phyloP scores from a whole-genome alignment of 1,140 invertebrate genomes.

The Phocides pigmalion region DNA sequence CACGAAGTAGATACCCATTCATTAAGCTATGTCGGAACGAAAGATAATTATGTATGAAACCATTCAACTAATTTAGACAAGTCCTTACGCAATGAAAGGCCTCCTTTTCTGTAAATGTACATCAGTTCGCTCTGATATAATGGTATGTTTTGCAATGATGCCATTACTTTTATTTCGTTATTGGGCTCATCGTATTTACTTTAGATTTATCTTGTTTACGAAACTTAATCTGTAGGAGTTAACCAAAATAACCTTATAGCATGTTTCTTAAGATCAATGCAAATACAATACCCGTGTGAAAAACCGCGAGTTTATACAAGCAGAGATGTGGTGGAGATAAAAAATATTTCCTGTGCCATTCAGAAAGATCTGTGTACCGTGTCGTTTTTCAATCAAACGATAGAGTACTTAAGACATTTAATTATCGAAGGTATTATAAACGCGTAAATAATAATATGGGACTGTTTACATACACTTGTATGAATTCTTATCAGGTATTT shows the following conservation, averaged over 20 bases:
- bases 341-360: slow-evolving; percentile 18
- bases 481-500: no score
- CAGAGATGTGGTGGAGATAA: slow-evolving; percentile 3
- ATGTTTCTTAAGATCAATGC: slow-evolving; percentile 27
- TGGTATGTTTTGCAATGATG: slow-evolving; percentile 27
- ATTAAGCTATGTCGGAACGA: slow-evolving; percentile 34
- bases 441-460: no score
- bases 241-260: slow-evolving; percentile 29
- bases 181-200: slow-evolving; percentile 25
- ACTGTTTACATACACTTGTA: no score
- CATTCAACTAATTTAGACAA: slow-evolving; percentile 35
- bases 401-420: not conserved
- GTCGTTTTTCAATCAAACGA: not conserved
- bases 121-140: slow-evolving; percentile 30
- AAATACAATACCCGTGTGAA: slow-evolving; percentile 29
- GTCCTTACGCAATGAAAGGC: slow-evolving; percentile 24
- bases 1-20: slow-evolving; percentile 29
- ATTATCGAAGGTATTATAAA: no score
- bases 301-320: slow-evolving; percentile 1
- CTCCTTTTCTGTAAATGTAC: slow-evolving; percentile 34
- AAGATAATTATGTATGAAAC: slow-evolving; percentile 37
- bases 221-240: slow-evolving; percentile 30
- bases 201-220: slow-evolving; percentile 31
- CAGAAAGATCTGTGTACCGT: not conserved
- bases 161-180: slow-evolving; percentile 34